Percentiles rank a stretch among this genome's conserved stretches.
These are phyloP conservation scores for Pseudomugil gertrudae DNA, from an alignment of 2,797 vertebrate genomes.

Conservation along the genomic window DNA sequence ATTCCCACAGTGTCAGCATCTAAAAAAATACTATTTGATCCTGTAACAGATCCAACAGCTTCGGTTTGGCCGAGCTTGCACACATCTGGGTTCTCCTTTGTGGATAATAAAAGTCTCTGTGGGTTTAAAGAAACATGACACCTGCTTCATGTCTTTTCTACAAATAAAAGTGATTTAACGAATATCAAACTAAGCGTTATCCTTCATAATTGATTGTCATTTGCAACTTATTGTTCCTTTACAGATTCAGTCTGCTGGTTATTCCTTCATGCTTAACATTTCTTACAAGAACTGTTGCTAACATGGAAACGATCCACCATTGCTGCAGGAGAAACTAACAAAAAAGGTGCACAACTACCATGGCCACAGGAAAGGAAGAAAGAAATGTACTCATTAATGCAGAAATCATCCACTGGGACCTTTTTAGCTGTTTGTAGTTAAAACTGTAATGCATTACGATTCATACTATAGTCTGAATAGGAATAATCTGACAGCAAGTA, in stretches of 20 bases:
- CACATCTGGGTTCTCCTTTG: neutral
- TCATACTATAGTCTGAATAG: neutral
- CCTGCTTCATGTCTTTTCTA: neutral
- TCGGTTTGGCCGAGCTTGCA: neutral
- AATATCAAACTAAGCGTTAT: constrained; percentile 23
- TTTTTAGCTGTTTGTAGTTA: constrained; percentile 1
- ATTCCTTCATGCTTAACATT: constrained; percentile 7
- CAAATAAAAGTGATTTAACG: neutral
- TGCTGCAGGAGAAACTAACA: constrained; percentile 40
- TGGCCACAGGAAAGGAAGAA: neutral
- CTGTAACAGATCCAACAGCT: neutral
- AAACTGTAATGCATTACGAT: neutral
- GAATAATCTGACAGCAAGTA: neutral
- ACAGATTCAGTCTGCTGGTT: constrained; percentile 18
- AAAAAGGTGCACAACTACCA: neutral
- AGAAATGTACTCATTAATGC: constrained; percentile 1
- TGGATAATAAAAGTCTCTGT: neutral
- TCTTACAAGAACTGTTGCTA: constrained; percentile 1
- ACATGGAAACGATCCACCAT: constrained; percentile 27
- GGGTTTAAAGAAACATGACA: neutral
- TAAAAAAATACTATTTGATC: constrained; percentile 17
- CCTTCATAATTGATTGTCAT: constrained; percentile 68
- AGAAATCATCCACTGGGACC: constrained; percentile 25
- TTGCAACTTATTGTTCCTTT: constrained; percentile 42
- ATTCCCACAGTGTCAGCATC: constrained; percentile 9